Percentiles rank a stretch among this genome's conserved stretches.
phyloP scores from a whole-genome alignment of 2,797 vertebrate species.

The Myotis vivesi region DNA sequence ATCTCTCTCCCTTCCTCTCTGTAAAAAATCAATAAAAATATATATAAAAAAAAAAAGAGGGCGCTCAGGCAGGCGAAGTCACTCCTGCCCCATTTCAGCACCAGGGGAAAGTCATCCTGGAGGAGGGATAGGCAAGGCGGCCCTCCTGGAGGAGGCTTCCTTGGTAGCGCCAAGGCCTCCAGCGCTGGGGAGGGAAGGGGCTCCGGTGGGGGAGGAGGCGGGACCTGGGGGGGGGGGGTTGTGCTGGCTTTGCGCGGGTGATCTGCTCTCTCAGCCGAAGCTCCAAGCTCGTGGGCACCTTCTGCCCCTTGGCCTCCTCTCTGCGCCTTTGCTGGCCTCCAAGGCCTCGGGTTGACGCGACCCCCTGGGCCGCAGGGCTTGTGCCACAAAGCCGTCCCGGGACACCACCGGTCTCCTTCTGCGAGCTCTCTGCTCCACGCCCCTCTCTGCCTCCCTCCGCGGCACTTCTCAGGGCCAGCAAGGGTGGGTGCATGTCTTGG shows the following conservation, averaged over 20 bases:
- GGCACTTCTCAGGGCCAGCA: not conserved
- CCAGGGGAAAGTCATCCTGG: not conserved
- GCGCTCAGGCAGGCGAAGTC: not conserved
- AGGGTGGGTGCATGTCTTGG: not conserved
- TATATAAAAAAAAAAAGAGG: too few species aligned
- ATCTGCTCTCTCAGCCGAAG: not conserved
- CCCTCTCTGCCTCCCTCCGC: not conserved
- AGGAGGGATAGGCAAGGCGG: not conserved
- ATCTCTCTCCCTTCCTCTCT: too few species aligned
- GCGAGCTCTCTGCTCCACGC: not conserved
- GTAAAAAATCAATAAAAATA: too few species aligned
- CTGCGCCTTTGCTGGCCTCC: conserved; percentile 9
- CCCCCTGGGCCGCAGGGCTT: not conserved
- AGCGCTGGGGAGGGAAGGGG: not conserved
- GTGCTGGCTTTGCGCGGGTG: rapidly evolving
- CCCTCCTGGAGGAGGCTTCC: conserved; percentile 22
- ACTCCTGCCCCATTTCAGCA: not conserved
- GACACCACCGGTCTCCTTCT: not conserved
- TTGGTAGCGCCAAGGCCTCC: not conserved
- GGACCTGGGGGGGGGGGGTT: not conserved
- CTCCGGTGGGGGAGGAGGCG: not conserved
- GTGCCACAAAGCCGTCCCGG: not conserved
- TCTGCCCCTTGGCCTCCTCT: not conserved
- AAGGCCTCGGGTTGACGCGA: not conserved
- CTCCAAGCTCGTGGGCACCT: not conserved